Evolutionary conservation across 2,888 invertebrate genomes (phyloP).

Genomic region (Idaea aversata): DNA sequence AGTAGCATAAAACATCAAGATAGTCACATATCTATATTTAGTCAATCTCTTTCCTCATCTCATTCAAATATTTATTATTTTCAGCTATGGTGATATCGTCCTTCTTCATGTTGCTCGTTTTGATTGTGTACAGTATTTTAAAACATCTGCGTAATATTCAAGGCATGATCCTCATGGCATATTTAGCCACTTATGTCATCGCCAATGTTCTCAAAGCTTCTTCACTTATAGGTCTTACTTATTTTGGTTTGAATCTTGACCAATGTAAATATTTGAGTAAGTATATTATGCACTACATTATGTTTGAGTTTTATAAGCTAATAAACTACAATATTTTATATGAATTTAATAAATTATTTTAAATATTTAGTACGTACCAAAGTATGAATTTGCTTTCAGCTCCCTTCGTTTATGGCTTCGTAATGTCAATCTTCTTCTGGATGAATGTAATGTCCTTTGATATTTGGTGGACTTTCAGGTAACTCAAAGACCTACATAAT

Average conservation of each 20-base stretch:
- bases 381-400: slow-evolving; percentile 26
- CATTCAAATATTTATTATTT: slow-evolving; percentile 9
- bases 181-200: slow-evolving; percentile 34
- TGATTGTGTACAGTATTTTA: slow-evolving; percentile 43
- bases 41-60: too few species aligned
- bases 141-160: slow-evolving; percentile 40
- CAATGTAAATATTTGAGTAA: slow-evolving; percentile 14
- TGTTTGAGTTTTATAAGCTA: too few species aligned
- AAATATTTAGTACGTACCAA: too few species aligned
- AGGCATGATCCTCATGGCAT: slow-evolving; percentile 42
- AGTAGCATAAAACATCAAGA: too few species aligned
- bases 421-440: slow-evolving; percentile 40
- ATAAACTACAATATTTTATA: too few species aligned
- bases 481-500: not conserved
- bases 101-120: slow-evolving; percentile 41
- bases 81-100: slow-evolving; percentile 39
- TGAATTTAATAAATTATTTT: not conserved
- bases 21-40: too few species aligned
- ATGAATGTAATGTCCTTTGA: slow-evolving; percentile 42
- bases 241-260: not conserved
- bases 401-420: slow-evolving; percentile 27
- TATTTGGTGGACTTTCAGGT: slow-evolving; percentile 44
- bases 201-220: slow-evolving; percentile 29
- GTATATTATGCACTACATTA: slow-evolving; percentile 2
- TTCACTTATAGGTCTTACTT: not conserved